Percentiles rank a stretch among this genome's conserved stretches.
These are phyloP conservation scores for Eudyptes chrysolophus DNA, from an alignment of 2,113 vertebrate species.

Conservation along the genomic window DNA sequence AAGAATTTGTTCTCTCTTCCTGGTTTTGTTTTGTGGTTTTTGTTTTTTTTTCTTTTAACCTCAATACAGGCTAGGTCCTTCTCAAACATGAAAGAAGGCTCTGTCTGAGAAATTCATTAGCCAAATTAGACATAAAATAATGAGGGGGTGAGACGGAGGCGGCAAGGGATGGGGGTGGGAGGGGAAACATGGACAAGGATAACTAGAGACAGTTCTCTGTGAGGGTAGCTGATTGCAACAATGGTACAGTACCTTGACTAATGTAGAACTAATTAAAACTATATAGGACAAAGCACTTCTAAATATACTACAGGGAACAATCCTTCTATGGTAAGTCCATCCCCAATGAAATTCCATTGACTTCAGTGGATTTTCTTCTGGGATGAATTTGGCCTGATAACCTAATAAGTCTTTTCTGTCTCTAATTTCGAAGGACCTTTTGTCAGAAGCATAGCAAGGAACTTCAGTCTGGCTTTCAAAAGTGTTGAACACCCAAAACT, in stretches of 20 bases:
- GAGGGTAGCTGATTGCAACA: constrained; percentile 5
- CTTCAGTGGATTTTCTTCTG: constrained; percentile 38
- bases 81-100: constrained; percentile 18
- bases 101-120: constrained; percentile 30
- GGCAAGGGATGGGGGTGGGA: background rate
- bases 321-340: constrained; percentile 38
- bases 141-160: background rate
- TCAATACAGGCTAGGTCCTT: background rate
- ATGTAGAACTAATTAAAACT: constrained; percentile 57
- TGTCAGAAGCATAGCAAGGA: constrained; percentile 4
- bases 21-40: background rate
- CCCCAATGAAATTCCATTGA: constrained; percentile 11
- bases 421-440: constrained; percentile 25
- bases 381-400: constrained; percentile 48
- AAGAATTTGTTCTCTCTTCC: background rate
- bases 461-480: constrained; percentile 16
- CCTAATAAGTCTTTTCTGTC: constrained; percentile 40
- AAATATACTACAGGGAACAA: constrained; percentile 40
- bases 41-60: background rate
- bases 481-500: constrained; percentile 15
- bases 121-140: constrained; percentile 45
- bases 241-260: constrained; percentile 46
- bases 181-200: background rate
- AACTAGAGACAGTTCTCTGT: background rate
- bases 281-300: constrained; percentile 44